Evolutionary conservation across 2,888 invertebrate genomes (phyloP).

Genomic region (Mycalesis mineus): DNA sequence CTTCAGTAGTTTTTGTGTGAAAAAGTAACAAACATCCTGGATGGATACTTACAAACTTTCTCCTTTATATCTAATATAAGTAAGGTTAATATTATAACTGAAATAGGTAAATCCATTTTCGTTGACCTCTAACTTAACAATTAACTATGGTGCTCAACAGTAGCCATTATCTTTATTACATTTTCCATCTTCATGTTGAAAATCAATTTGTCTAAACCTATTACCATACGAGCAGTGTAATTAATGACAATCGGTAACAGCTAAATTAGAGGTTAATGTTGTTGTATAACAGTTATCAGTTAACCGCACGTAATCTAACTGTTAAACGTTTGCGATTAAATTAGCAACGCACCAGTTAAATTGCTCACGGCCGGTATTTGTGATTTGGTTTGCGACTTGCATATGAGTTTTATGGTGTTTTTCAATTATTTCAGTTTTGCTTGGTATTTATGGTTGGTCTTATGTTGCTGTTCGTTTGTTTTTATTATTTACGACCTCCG

Average conservation of each 20-base stretch:
- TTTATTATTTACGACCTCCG: no score
- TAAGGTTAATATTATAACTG: no score
- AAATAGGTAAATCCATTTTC: no score
- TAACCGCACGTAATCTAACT: constrained; percentile 34
- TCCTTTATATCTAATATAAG: no score
- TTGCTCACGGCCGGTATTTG: constrained; percentile 4
- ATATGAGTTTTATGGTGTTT: not conserved
- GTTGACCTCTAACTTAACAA: no score
- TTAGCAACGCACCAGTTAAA: constrained; percentile 7
- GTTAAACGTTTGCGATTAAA: constrained; percentile 13
- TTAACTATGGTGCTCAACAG: no score
- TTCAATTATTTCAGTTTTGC: not conserved
- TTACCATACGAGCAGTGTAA: not conserved
- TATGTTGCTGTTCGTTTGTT: no score
- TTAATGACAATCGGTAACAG: not conserved
- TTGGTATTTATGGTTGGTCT: no score
- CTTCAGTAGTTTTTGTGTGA: no score
- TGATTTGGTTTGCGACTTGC: not conserved
- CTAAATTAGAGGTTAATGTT: constrained; percentile 3
- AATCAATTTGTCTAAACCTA: not conserved
- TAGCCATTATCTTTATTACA: no score
- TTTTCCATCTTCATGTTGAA: not conserved
- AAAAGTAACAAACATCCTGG: no score
- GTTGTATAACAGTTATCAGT: constrained; percentile 30
- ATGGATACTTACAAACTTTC: no score